Evolutionary conservation across 1,140 invertebrate species (phyloP).

Genomic region (Xylocopa sonorina): DNA sequence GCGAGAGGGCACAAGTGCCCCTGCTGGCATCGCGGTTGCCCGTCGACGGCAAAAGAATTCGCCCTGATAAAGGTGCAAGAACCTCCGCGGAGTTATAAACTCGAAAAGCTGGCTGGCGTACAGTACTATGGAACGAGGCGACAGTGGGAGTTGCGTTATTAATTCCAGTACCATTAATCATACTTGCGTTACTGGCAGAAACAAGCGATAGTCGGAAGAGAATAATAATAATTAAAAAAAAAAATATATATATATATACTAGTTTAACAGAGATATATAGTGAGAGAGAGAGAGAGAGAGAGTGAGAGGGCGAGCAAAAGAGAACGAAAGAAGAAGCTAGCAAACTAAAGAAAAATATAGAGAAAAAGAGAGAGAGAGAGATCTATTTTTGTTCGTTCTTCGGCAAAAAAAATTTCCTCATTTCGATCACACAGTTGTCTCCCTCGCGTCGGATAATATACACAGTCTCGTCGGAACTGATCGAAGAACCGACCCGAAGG

Average conservation of each 20-base stretch:
- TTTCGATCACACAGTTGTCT: slow-evolving; percentile 3
- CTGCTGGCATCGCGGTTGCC: slow-evolving; percentile 11
- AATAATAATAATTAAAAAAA: slow-evolving; percentile 32
- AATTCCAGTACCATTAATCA: slow-evolving; percentile 48
- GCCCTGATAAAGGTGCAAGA: slow-evolving; percentile 34
- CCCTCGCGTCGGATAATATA: neutral
- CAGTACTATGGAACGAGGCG: slow-evolving; percentile 25
- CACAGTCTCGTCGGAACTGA: neutral
- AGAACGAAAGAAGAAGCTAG: neutral
- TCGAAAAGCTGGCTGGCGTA: slow-evolving; percentile 29
- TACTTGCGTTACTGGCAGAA: slow-evolving; percentile 51
- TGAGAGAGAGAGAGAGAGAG: too few relatives aligned
- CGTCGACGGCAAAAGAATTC: slow-evolving; percentile 28
- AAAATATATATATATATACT: too few relatives aligned
- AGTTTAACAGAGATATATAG: too few relatives aligned
- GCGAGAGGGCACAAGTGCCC: slow-evolving; percentile 4
- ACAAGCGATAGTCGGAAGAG: slow-evolving; percentile 42
- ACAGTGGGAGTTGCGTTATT: slow-evolving; percentile 38
- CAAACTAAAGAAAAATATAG: slow-evolving; percentile 29
- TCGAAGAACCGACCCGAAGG: neutral
- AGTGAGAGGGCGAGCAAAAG: slow-evolving; percentile 29
- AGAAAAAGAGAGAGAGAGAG: slow-evolving; percentile 63
- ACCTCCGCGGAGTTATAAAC: slow-evolving; percentile 35
- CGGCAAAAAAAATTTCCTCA: slow-evolving; percentile 43
- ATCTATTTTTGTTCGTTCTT: slow-evolving; percentile 28